A percentile compares a stretch with the other conserved stretches of the same genome.
Evolutionary conservation across 1,140 invertebrate genomes (phyloP).

Genomic region (Lordiphosa collinella): DNA sequence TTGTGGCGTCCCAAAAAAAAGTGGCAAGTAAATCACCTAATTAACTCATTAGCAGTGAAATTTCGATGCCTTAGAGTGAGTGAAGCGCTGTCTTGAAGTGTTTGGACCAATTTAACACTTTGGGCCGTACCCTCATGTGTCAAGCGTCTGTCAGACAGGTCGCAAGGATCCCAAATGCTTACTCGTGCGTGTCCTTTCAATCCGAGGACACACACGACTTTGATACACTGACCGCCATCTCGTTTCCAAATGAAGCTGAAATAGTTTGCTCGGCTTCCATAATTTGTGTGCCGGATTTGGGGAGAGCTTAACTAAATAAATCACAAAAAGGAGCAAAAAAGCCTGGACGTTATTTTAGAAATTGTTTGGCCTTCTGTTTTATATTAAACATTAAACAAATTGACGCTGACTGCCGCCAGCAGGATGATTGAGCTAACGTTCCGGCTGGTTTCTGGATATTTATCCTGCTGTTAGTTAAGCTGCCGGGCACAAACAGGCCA

Average conservation of each 20-base stretch:
- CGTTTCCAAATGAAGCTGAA: conserved; percentile 33
- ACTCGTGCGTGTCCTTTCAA: conserved; percentile 62
- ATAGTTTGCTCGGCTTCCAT: conserved; percentile 45
- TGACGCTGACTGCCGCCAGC: conserved; percentile 36
- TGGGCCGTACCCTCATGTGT: conserved; percentile 55
- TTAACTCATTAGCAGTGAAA: conserved; percentile 65
- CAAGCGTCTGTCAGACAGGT: conserved; percentile 56
- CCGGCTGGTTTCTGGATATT: conserved; percentile 37
- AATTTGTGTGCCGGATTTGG: conserved; percentile 64
- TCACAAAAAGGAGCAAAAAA: conserved; percentile 53
- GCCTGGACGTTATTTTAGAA: conserved; percentile 41
- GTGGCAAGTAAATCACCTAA: conserved; percentile 62
- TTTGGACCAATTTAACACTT: conserved; percentile 51
- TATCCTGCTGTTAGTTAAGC: conserved; percentile 73
- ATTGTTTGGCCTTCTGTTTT: conserved; percentile 4
- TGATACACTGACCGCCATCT: conserved; percentile 14
- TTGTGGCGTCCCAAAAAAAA: conserved; percentile 40
- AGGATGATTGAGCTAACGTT: conserved; percentile 49
- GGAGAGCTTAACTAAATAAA: conserved; percentile 71
- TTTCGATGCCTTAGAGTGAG: conserved; percentile 11
- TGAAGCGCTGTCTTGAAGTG: conserved; percentile 17
- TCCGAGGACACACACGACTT: conserved; percentile 10
- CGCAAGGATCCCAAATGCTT: conserved; percentile 34
- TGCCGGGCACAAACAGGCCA: conserved; percentile 22
- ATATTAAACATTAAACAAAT: conserved; percentile 60